These are phyloP conservation scores for Rhinogobio ventralis DNA, from an alignment of 2,797 vertebrate genomes.

Conservation along the genomic window DNA sequence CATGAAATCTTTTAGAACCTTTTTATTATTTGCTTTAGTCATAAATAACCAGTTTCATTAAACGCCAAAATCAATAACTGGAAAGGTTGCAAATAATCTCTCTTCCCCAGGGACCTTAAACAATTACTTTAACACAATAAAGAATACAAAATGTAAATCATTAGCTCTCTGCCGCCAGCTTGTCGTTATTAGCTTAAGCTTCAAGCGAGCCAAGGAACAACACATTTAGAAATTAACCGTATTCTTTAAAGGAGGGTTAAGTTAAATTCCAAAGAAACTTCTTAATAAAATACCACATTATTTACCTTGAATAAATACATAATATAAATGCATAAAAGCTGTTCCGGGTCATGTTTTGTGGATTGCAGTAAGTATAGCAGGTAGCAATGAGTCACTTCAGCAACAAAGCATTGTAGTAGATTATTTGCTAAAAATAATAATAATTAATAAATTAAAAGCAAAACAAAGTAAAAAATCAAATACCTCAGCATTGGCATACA, in stretches of 20 bases:
- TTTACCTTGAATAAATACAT: not conserved
- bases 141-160: not conserved
- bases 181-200: not conserved
- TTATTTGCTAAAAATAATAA: conserved; percentile 69
- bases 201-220: not conserved
- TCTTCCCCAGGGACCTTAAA: not conserved
- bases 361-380: conserved; percentile 62
- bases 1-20: not conserved
- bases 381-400: conserved; percentile 69
- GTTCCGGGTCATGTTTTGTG: conserved; percentile 15
- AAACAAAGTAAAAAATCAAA: conserved; percentile 74
- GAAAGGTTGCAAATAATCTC: not conserved
- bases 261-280: not conserved
- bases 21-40: conserved; percentile 5
- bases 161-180: not conserved
- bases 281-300: not conserved
- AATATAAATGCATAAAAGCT: not conserved
- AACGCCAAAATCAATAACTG: conserved; percentile 8
- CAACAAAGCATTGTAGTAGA: conserved; percentile 69
- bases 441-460: conserved; percentile 52
- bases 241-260: not conserved
- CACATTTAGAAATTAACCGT: not conserved
- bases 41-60: not conserved
- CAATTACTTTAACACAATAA: conserved; percentile 10
- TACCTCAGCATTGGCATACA: conserved; percentile 89